Base-by-base conservation (phyloP, 2,113 vertebrate genomes). In the Athene noctua region DNA sequence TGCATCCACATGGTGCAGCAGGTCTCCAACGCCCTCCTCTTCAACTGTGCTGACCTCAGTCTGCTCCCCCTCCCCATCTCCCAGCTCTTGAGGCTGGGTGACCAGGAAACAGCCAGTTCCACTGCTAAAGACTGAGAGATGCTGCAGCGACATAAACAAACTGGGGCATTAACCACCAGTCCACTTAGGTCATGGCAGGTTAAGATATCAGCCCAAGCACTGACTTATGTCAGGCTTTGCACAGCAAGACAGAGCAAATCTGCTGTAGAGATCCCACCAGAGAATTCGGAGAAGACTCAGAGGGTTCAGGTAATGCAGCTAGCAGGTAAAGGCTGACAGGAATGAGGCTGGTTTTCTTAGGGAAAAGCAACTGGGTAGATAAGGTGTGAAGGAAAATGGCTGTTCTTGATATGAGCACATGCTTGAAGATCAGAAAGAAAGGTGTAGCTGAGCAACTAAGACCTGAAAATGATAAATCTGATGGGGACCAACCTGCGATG, bases 391-490 rank as follows among this genome's bases (percentile, higher is more conserved):
- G 23, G 30, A 62, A 65, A 73, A 74, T 15, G 34, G 8, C 16
- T 38, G 22, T 38, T 89, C n/a, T 38, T 62, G 9, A 9, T 8
- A 18, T 7, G 6, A 16, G 49, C 34, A 23, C 3, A 0, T 0
- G 1, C 34, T n/a, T 36, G 15, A 36, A 25, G 30, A 55, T 29
- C 26, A 47, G 63, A 9, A 25, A 29, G 38, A 78, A 44, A 17
- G 9, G 3, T 61, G 38, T 34, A 22, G 47, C 40, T 54, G 47
- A 61, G 30, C 32, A n/a, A 59, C 15, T 15, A 32, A 15, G 25
- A 20, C 29, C 36, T 26, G 44, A 40, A 47, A 66, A 12, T 22
- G 40, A n/a, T 61, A 26, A 34, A 54, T 44, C 8, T 15, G 47
- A 15, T 5, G 47, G 17, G 23, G 38, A 52, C 15, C 44, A 46